Evolutionary conservation across 2,888 invertebrate species (phyloP).

Genomic region (Drosophila robusta): DNA sequence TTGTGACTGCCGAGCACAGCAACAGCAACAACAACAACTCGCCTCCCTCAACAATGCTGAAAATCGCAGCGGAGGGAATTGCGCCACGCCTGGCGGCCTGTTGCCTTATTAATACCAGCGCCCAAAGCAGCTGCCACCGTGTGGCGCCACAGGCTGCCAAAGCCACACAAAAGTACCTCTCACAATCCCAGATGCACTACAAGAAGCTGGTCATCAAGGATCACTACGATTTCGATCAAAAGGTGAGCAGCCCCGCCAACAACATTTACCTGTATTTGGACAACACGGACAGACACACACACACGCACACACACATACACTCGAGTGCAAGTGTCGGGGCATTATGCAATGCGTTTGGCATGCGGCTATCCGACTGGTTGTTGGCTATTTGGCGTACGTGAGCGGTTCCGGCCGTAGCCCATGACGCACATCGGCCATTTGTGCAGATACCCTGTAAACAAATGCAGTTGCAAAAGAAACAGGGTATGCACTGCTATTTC

Average conservation of each 20-base stretch:
- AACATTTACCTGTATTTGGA: conserved; percentile 2
- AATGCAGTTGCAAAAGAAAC: not conserved
- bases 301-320: conserved; percentile 7
- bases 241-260: conserved; percentile 85
- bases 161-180: conserved; percentile 75
- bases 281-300: not conserved
- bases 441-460: conserved; percentile 38
- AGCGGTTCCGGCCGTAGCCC: conserved; percentile 37
- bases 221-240: conserved; percentile 91
- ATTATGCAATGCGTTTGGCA: conserved; percentile 58
- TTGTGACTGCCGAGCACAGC: not conserved
- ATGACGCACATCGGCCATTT: conserved; percentile 49
- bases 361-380: conserved; percentile 25
- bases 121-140: conserved; percentile 71
- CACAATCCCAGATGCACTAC: conserved; percentile 72
- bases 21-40: not conserved
- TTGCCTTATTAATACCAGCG: conserved; percentile 59
- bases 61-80: conserved; percentile 78
- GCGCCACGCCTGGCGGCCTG: conserved; percentile 72
- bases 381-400: conserved; percentile 63
- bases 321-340: conserved; percentile 18
- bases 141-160: conserved; percentile 65
- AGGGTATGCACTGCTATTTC: no score
- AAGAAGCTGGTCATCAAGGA: conserved; percentile 88
- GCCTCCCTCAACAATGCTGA: conserved; percentile 62